Evolutionary conservation across 2,797 vertebrate genomes (phyloP).

Genomic region (Scarus forsteni): DNA sequence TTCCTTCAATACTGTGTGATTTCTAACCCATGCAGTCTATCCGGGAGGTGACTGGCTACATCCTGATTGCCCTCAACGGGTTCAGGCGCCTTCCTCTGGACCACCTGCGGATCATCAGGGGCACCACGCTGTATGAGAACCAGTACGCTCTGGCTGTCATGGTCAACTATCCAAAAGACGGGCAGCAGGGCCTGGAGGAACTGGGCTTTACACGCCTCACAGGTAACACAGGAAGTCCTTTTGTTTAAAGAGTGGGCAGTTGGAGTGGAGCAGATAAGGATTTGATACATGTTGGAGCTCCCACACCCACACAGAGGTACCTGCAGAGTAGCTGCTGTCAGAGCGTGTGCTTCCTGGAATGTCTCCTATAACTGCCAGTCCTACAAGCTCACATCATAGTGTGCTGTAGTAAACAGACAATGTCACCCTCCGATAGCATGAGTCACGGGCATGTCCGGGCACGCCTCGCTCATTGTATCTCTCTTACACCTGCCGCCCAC

Average conservation of each 20-base stretch:
- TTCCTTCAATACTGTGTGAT: neutral
- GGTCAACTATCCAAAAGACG: constrained; percentile 95
- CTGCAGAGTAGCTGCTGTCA: constrained; percentile 40
- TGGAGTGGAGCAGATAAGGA: constrained; percentile 29
- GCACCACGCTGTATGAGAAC: constrained; percentile 92
- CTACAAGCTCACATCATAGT: constrained; percentile 49
- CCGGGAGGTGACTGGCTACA: constrained; percentile 96
- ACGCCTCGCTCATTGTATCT: constrained; percentile 44
- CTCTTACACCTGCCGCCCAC: constrained; percentile 47
- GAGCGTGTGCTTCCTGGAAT: constrained; percentile 58
- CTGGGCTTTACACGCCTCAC: constrained; percentile 95
- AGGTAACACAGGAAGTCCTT: constrained; percentile 78
- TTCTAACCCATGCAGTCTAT: constrained; percentile 87
- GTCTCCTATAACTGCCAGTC: constrained; percentile 65
- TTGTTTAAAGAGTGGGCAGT: constrained; percentile 46
- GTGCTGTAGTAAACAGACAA: constrained; percentile 57
- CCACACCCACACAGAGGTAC: constrained; percentile 65
- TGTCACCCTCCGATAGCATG: constrained; percentile 36
- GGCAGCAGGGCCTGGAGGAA: constrained; percentile 91
- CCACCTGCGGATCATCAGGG: constrained; percentile 94
- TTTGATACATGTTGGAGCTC: constrained; percentile 49
- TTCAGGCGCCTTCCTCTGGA: constrained; percentile 93
- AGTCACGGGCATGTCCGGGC: constrained; percentile 62
- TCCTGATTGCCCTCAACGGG: constrained; percentile 93
- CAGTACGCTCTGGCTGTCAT: constrained; percentile 92